Base-by-base conservation (phyloP, 2,113 vertebrate species). In the Alectura lathami region DNA sequence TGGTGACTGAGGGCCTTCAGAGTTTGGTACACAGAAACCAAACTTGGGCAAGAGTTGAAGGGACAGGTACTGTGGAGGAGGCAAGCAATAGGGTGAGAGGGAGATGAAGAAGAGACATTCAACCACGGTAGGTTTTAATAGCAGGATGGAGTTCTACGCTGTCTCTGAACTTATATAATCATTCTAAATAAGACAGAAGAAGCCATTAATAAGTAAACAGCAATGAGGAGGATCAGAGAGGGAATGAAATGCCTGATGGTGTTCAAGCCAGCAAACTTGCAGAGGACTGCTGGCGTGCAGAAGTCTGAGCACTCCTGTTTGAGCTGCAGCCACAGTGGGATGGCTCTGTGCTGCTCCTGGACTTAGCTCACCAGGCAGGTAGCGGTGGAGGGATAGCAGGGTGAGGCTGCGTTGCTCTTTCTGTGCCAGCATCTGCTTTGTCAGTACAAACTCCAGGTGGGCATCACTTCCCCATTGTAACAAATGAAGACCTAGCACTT, bases 201-300 rank as follows among this genome's bases (percentile, higher is more conserved):
- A 93, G 24, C 69, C 86, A 96, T 95, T 96, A 95, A 96, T 94
- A 96, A 96, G 21, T 95, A 92, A 97, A 96, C 40, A 94, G 86
- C 5, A 2, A 86, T 93, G 88, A 91, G 53, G 66, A 93, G 48
- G 66, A 84, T 88, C 80, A 66, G 90, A 90, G 76, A 57, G 62
- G 34, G 77, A 89, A 81, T 74, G 84, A 81, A 96, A 91, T 64
- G 72, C 72, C 42, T 95, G 75, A 29, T 88, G 64, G 59, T 83
- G 47, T 68, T 91, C 38, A 3, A 89, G 38, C 77, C 34, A 69
- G 78, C 82, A 74, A 80, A 48, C 34, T 88, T 51, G 53, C 38
- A 38, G 67, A 91, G 48, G 43, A 18, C 47, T 34, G 77, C 82
- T 23, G 36, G 22, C 42, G 70, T 67, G 48, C 57, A 93, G 77